Conservation (phyloP, 2,888 invertebrate genomes). For the Caenorhabditis uteleia region DNA sequence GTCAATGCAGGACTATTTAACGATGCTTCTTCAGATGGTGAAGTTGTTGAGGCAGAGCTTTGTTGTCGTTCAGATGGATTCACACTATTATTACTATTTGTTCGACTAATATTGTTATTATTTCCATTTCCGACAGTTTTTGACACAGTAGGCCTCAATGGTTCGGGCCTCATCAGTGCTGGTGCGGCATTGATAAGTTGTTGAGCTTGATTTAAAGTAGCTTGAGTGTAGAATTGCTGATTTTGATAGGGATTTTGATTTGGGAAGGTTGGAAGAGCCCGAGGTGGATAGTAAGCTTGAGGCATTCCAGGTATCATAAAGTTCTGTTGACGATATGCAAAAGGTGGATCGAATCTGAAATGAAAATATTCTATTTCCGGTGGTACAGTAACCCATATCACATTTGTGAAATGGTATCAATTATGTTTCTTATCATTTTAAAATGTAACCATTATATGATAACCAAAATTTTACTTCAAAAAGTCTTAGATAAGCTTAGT, state of each 20-base stretch:
- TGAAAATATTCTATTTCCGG: no score
- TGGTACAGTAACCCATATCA: no score
- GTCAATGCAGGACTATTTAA: conserved; percentile 33
- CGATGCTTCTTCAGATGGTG: conserved; percentile 32
- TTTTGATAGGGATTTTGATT: conserved; percentile 1
- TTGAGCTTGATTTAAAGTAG: conserved; percentile 18
- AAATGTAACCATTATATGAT: no score
- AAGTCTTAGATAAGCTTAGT: no score
- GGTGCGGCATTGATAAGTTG: conserved; percentile 18
- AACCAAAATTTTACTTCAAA: no score
- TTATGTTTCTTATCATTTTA: no score
- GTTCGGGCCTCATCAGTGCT: conserved; percentile 19
- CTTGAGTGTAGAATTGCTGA: conserved; percentile 9
- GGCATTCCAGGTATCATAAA: not conserved
- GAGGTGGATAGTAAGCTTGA: conserved; percentile 5
- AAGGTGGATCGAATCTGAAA: conserved; percentile 23
- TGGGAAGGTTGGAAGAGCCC: not conserved
- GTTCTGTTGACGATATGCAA: conserved; percentile 13
- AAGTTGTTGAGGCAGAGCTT: conserved; percentile 13
- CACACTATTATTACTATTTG: not conserved
- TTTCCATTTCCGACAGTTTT: no score
- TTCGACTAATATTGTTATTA: conserved; percentile 5
- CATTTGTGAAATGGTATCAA: no score
- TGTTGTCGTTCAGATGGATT: conserved; percentile 5
- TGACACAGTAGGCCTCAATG: not conserved